These are phyloP conservation scores for Bufo gargarizans DNA, from an alignment of 2,113 vertebrate species.

Conservation along the genomic window DNA sequence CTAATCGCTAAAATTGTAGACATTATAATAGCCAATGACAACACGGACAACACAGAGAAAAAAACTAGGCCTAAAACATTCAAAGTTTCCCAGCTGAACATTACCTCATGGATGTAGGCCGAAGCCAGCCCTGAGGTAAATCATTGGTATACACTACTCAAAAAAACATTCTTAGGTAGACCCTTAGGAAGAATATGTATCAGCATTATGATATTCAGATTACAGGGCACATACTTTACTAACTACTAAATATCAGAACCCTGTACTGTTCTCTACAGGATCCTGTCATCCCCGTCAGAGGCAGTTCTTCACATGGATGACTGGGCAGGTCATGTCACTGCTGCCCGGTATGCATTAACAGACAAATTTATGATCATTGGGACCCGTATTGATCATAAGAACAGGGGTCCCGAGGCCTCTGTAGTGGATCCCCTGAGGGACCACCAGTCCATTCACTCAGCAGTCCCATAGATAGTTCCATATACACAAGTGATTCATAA, in stretches of 20 bases:
- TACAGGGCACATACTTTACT: neutral
- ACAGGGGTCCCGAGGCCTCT: too few relatives aligned
- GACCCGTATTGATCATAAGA: too few relatives aligned
- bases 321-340: too few relatives aligned
- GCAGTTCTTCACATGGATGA: too few relatives aligned
- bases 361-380: too few relatives aligned
- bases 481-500: too few relatives aligned
- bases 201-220: neutral
- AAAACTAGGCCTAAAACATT: neutral
- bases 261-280: neutral
- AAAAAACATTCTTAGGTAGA: neutral
- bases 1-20: neutral
- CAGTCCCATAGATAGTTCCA: too few relatives aligned
- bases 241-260: neutral
- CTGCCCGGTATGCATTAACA: too few relatives aligned
- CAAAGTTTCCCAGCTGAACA: neutral
- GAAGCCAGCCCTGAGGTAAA: neutral
- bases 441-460: too few relatives aligned
- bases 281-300: too few relatives aligned
- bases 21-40: neutral
- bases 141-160: neutral
- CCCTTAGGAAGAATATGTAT: neutral
- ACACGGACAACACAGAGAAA: neutral
- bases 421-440: too few relatives aligned
- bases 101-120: conserved; percentile 11